Evolutionary conservation across 2,797 vertebrate species (phyloP), one percentile per base, ranked within the genome.

Genomic region (Esox masquinongy): DNA sequence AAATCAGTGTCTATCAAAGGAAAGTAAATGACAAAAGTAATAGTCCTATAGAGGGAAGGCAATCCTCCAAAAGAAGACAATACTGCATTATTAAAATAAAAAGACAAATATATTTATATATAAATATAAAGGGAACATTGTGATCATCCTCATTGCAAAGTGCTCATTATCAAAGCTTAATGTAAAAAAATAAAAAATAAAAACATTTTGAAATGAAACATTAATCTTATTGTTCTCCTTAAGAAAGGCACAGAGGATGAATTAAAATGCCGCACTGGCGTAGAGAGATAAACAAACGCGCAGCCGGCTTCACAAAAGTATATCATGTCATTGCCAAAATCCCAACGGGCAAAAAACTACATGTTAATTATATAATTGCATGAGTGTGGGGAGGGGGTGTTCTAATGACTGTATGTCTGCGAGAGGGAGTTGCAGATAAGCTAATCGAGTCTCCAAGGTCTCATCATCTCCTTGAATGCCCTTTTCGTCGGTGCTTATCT

Each of bases 331-430:
- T 16, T 72, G 70, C 26, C 51, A 59, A 70, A 39, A 51, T 51
- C 56, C 53, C 56, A 5, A 11, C 24, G 47, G 66, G 63, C 19
- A 12, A 50, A 39, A 64, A 74, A 12, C 9, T 22, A 47, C 14
- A 36, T 51, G 63, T 59, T 73, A 63, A 66, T 67, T 63, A 49
- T 64, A 43, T 68, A 72, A 73, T 59, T 31, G 39, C 47, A 70
- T 39, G 19, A 39, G 70, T 59, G 61, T 22, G 49, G 12, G 53
- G 9, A 61, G 51, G 26, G 49, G 22, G 4, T 39, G 49, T 50
- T 74, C 14, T 16, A 26, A 50, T 74, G 24, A 19, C 12, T 78
- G 43, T 11, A 49, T 50, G 66, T 34, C 67, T 19, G 47, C 24
- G 53, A 59, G 77, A 74, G n/a, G 26, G 68, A 31, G 56, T 50